Conservation (phyloP, 2,797 vertebrate species). For the Acipenser ruthenus region DNA sequence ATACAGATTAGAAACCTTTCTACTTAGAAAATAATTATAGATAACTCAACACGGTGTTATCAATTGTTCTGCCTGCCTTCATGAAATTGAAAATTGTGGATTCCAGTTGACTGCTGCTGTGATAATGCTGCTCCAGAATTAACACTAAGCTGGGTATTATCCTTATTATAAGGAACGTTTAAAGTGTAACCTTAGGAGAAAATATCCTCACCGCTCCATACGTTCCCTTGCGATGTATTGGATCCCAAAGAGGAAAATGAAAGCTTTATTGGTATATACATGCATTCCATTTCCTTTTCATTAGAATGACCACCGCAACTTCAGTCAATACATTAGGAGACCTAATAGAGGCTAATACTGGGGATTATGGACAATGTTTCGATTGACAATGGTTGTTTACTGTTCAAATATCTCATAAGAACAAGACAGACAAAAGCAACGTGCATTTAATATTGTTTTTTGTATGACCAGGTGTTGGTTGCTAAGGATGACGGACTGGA, state of each 20-base stretch:
- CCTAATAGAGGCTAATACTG: no score
- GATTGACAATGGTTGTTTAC: no score
- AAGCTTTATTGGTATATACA: no score
- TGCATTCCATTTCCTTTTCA: no score
- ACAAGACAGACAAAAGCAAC: no score
- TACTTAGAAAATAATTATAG: constrained; percentile 6
- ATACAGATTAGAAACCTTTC: not conserved
- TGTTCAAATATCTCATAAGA: no score
- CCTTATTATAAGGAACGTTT: not conserved
- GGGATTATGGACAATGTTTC: no score
- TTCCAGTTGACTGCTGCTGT: not conserved
- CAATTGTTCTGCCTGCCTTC: not conserved
- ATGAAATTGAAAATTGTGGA: constrained; percentile 1
- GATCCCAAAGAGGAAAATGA: not conserved
- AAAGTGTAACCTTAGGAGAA: not conserved
- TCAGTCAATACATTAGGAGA: no score
- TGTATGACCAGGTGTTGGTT: no score
- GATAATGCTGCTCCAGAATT: not conserved
- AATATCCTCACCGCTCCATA: not conserved
- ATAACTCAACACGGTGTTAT: not conserved
- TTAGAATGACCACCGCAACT: no score
- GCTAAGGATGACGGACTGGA: no score
- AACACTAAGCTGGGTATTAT: not conserved
- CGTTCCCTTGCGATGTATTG: not conserved
- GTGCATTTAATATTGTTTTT: no score